These are phyloP conservation scores for Cinclus mexicanus DNA, from an alignment of 2,113 vertebrate genomes.

Conservation along the genomic window DNA sequence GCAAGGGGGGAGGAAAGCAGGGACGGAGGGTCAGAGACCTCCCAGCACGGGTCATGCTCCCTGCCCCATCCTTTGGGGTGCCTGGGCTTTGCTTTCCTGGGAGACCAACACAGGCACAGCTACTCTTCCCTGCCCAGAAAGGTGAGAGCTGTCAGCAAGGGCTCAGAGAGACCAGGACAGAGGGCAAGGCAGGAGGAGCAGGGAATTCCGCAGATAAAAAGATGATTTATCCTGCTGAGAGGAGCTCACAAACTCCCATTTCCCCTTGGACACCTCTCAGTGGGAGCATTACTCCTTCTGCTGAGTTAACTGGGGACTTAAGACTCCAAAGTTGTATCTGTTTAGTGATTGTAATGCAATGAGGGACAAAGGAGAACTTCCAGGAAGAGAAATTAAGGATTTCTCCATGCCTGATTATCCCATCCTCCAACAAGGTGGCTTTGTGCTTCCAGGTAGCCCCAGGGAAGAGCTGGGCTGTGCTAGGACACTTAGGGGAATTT, in stretches of 20 bases:
- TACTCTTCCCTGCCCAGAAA: neutral
- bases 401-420: neutral
- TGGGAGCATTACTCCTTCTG: neutral
- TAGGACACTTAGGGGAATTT: neutral
- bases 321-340: neutral
- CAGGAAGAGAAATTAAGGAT: neutral
- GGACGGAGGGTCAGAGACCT: slow-evolving; percentile 10
- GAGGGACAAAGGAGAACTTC: neutral
- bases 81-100: neutral
- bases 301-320: neutral
- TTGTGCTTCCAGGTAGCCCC: slow-evolving; percentile 10
- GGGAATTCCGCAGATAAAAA: neutral
- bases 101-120: neutral
- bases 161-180: neutral
- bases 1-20: neutral
- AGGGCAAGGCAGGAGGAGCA: neutral
- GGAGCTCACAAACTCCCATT: neutral
- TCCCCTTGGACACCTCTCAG: neutral
- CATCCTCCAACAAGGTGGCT: neutral
- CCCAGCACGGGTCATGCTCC: neutral
- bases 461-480: neutral
- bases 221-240: neutral
- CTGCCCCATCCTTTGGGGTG: neutral
- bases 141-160: neutral
- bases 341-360: accelerated